Percentiles rank a stretch among this genome's conserved stretches.
Conservation (phyloP, 92 coral and sea anemone species). For the Phenganax stokvisi region DNA sequence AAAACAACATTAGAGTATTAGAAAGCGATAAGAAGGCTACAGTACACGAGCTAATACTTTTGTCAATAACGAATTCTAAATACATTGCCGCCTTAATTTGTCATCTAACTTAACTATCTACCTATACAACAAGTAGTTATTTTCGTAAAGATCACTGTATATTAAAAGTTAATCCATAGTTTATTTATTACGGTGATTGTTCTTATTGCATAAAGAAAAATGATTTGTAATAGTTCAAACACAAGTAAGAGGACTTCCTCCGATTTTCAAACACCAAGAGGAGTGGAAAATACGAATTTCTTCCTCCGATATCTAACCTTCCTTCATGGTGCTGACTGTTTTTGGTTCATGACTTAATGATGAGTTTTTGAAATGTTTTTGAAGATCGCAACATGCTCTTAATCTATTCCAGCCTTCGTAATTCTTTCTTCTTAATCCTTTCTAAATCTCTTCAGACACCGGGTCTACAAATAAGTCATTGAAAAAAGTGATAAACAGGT, state of each 20-base stretch:
- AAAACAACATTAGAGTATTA: slow-evolving; percentile 39
- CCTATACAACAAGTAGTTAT: not conserved
- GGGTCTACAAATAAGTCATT: slow-evolving; percentile 6
- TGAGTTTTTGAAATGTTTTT: not conserved
- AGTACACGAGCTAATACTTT: slow-evolving; percentile 33
- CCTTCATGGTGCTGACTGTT: no score
- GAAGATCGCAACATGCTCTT: slow-evolving; percentile 28
- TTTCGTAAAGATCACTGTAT: not conserved
- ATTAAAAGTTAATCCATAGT: slow-evolving; percentile 40
- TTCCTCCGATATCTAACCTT: no score
- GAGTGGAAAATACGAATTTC: no score
- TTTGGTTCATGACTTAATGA: no score
- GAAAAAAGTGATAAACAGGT: no score
- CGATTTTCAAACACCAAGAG: no score
- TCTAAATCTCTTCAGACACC: slow-evolving; percentile 32
- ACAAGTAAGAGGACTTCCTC: no score
- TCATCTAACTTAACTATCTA: slow-evolving; percentile 28
- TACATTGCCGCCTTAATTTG: slow-evolving; percentile 28
- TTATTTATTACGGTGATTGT: slow-evolving; percentile 12
- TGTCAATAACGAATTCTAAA: slow-evolving; percentile 3
- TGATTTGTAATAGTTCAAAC: not conserved
- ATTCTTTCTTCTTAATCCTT: slow-evolving; percentile 35
- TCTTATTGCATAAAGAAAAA: slow-evolving; percentile 17
- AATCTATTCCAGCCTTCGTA: slow-evolving; percentile 28
- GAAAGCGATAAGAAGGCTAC: slow-evolving; percentile 34